Evolutionary conservation across 2,113 vertebrate species (phyloP).

Genomic region (Platichthys stellatus): DNA sequence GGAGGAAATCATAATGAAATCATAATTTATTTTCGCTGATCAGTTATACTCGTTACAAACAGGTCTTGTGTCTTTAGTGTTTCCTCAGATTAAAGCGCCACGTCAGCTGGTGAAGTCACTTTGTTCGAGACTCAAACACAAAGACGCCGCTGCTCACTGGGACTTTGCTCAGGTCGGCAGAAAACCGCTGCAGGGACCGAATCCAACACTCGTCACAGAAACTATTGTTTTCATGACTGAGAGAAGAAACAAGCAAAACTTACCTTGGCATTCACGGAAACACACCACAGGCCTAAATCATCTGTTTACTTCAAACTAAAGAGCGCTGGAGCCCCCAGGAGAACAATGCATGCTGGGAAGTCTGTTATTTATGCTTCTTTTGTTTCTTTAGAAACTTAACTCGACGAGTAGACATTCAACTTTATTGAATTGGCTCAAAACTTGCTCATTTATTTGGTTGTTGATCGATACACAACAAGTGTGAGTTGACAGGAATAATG

Average conservation of each 20-base stretch:
- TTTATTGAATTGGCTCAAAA: no score
- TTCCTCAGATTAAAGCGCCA: neutral
- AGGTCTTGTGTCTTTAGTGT: no score
- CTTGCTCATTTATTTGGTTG: no score
- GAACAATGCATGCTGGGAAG: neutral
- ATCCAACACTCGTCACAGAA: neutral
- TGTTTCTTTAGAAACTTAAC: neutral
- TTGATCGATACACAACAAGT: no score
- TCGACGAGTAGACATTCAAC: neutral
- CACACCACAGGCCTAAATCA: neutral
- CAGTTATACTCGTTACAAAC: no score
- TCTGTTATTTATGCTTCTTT: neutral
- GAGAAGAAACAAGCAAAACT: neutral
- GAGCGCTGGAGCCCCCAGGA: neutral
- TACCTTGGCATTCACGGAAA: neutral
- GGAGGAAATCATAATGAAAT: no score
- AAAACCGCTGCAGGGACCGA: no score
- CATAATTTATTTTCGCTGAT: no score
- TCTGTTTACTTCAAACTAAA: neutral
- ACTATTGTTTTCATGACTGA: neutral
- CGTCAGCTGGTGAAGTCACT: neutral
- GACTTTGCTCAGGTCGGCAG: neutral
- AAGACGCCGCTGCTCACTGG: neutral
- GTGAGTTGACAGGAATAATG: no score
- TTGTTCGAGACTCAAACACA: neutral